Conservation (phyloP, 1,140 invertebrate genomes). For the Colletes gigas region DNA sequence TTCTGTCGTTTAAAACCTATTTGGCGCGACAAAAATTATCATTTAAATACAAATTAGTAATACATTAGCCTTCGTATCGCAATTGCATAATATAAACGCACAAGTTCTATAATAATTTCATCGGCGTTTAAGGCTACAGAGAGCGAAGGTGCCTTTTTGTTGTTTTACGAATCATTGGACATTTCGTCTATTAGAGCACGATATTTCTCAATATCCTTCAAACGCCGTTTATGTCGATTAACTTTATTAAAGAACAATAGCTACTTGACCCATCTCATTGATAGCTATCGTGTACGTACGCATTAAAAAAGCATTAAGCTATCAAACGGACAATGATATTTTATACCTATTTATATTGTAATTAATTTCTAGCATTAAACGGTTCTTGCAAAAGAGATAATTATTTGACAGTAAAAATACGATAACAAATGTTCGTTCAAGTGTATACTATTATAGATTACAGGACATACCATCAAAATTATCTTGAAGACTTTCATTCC, state of each 20-base stretch:
- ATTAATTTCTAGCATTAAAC: background rate
- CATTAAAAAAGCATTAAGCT: background rate
- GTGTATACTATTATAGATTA: background rate
- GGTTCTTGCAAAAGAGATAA: background rate
- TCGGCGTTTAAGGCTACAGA: slow-evolving; percentile 5
- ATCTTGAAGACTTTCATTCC: background rate
- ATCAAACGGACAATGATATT: background rate
- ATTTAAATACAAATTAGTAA: background rate
- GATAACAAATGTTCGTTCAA: background rate
- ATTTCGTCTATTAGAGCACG: background rate
- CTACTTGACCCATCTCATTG: slow-evolving; percentile 40
- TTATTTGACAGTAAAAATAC: background rate
- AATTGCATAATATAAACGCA: background rate
- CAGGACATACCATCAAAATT: background rate
- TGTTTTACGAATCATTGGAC: slow-evolving; percentile 28
- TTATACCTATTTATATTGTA: background rate
- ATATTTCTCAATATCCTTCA: slow-evolving; percentile 1
- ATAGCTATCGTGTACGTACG: background rate
- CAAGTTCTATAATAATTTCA: slow-evolving; percentile 16
- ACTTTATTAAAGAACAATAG: slow-evolving; percentile 34
- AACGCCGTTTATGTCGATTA: background rate
- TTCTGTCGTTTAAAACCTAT: background rate
- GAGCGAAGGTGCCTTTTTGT: background rate
- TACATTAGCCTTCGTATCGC: background rate
- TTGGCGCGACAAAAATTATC: background rate